Percentiles rank a stretch among this genome's conserved stretches.
Evolutionary conservation across 2,797 vertebrate species (phyloP).

Genomic region (Macroramphosus scolopax): DNA sequence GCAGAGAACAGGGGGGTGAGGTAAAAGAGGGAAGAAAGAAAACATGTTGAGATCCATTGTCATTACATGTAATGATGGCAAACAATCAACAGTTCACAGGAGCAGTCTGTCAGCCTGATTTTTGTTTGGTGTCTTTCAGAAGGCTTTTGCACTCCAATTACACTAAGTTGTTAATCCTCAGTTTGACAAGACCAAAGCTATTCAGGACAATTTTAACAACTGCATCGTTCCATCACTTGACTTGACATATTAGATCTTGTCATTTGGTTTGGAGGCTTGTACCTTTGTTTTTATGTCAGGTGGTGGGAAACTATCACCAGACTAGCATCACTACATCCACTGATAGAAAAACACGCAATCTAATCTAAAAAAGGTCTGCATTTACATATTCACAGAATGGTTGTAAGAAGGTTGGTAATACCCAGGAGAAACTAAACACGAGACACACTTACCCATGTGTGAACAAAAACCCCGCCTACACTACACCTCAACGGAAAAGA

Average conservation of each 20-base stretch:
- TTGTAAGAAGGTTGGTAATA: constrained; percentile 3
- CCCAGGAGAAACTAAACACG: neutral
- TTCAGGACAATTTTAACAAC: no score
- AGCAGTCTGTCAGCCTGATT: no score
- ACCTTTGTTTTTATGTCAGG: no score
- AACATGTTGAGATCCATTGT: constrained; percentile 63
- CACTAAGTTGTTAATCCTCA: no score
- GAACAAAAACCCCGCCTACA: constrained; percentile 15
- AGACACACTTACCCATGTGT: constrained; percentile 58
- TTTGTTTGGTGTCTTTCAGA: no score
- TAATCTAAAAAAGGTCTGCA: constrained; percentile 1
- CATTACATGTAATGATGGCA: constrained; percentile 20
- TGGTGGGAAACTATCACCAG: no score
- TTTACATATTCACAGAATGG: constrained; percentile 45
- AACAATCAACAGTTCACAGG: constrained; percentile 16
- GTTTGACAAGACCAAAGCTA: no score
- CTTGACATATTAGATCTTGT: no score
- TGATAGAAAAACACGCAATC: constrained; percentile 10
- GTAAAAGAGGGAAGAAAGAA: constrained; percentile 55
- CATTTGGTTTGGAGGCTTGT: no score
- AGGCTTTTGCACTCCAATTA: no score
- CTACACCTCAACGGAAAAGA: constrained; percentile 33
- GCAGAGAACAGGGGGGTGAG: constrained; percentile 40
- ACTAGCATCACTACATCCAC: constrained; percentile 1
- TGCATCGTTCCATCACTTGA: no score